These are phyloP conservation scores for Ecdyonurus torrentis DNA, from an alignment of 2,888 invertebrate genomes.

Conservation along the genomic window DNA sequence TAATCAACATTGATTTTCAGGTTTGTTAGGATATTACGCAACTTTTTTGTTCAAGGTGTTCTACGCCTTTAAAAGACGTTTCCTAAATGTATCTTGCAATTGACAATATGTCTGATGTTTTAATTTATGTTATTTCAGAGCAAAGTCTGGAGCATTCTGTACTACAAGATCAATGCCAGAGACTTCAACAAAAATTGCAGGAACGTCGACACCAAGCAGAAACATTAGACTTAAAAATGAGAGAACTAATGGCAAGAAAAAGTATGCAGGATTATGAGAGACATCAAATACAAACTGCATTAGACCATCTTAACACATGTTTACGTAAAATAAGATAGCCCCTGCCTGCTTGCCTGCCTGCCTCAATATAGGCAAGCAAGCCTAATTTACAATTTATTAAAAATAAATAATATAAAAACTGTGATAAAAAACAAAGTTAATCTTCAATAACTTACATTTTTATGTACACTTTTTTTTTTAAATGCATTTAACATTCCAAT, in stretches of 20 bases:
- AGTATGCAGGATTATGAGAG: conserved; percentile 13
- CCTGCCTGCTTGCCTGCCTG: neutral
- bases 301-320: conserved; percentile 14
- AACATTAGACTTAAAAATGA: conserved; percentile 12
- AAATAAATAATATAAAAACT: no score
- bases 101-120: neutral
- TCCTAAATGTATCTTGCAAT: neutral
- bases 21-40: no score
- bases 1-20: no score
- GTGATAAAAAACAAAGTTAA: no score
- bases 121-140: conserved; percentile 25
- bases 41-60: no score
- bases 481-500: no score
- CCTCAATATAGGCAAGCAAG: neutral
- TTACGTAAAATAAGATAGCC: conserved; percentile 5
- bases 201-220: conserved; percentile 13
- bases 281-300: conserved; percentile 13
- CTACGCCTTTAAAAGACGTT: no score
- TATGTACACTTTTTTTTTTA: no score
- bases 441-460: no score
- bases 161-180: conserved; percentile 30
- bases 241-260: conserved; percentile 12
- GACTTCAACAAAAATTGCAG: conserved; percentile 18
- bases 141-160: conserved; percentile 31
- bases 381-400: no score